phyloP scores from a whole-genome alignment of 2,888 invertebrate species.

The Trichogramma dendrolimi region DNA sequence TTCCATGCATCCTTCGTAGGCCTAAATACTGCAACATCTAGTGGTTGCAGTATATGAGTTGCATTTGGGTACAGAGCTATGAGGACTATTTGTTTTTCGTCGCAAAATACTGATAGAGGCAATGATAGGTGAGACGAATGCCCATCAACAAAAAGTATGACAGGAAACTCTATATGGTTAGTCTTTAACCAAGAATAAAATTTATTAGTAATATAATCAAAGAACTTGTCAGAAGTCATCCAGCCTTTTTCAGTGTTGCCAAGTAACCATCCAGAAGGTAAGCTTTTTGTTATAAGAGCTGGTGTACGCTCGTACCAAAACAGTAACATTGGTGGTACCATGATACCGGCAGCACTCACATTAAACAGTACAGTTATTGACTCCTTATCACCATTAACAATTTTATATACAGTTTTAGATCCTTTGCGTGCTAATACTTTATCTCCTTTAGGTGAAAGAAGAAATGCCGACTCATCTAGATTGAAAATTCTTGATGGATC shows the following conservation, averaged over 20 bases:
- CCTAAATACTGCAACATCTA: constrained; percentile 19
- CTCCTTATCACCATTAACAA: constrained; percentile 17
- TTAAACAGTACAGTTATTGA: constrained; percentile 12
- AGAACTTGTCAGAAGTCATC: constrained; percentile 34
- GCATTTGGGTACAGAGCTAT: constrained; percentile 21
- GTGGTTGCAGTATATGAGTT: constrained; percentile 17
- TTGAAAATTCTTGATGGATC: constrained; percentile 40
- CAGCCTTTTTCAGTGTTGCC: constrained; percentile 34
- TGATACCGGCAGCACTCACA: constrained; percentile 2
- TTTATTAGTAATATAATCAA: constrained; percentile 30
- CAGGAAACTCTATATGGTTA: constrained; percentile 30
- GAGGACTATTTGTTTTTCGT: constrained; percentile 12
- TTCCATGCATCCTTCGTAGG: constrained; percentile 17
- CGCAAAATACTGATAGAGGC: constrained; percentile 6
- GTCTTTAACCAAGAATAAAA: constrained; percentile 31
- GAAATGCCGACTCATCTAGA: constrained; percentile 46
- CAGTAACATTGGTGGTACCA: constrained; percentile 10
- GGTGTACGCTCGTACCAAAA: constrained; percentile 13
- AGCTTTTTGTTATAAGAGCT: constrained; percentile 34
- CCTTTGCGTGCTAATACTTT: constrained; percentile 41
- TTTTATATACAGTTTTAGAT: constrained; percentile 32
- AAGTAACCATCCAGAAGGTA: constrained; percentile 28
- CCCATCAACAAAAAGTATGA: constrained; percentile 34
- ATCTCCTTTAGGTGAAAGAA: constrained; percentile 40
- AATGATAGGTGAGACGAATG: constrained; percentile 32